Evolutionary conservation across 2,888 invertebrate genomes (phyloP).

Genomic region (Lochmaea crataegi): DNA sequence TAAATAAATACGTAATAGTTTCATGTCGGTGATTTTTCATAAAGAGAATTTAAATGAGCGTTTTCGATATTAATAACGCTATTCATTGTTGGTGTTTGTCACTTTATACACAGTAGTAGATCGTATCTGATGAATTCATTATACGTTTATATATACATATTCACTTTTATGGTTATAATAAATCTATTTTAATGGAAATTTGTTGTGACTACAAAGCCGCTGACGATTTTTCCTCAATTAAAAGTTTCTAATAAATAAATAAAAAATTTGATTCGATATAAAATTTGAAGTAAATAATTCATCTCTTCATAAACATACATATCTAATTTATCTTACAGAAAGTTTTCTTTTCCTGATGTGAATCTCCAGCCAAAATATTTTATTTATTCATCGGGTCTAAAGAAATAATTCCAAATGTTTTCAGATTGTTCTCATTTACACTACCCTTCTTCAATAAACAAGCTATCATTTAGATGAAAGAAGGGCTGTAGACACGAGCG

Average conservation of each 20-base stretch:
- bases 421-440: conserved; percentile 43
- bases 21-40: conserved; percentile 49
- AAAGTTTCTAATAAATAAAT: neutral
- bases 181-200: conserved; percentile 31
- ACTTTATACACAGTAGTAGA: conserved; percentile 23
- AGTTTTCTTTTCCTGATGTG: neutral
- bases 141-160: conserved; percentile 18
- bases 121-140: conserved; percentile 34
- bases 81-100: conserved; percentile 35
- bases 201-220: conserved; percentile 8
- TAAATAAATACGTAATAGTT: conserved; percentile 50
- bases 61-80: conserved; percentile 41
- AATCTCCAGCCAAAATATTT: neutral
- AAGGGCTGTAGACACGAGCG: conserved; percentile 17
- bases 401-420: conserved; percentile 45
- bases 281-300: no score
- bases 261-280: no score
- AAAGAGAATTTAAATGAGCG: conserved; percentile 38
- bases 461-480: conserved; percentile 45
- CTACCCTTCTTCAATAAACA: conserved; percentile 47
- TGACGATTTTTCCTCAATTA: neutral
- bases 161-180: conserved; percentile 28
- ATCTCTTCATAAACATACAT: no score
- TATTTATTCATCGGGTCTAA: conserved; percentile 40
- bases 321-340: neutral